phyloP scores from a whole-genome alignment of 2,113 vertebrate genomes.

The Odontesthes bonariensis region DNA sequence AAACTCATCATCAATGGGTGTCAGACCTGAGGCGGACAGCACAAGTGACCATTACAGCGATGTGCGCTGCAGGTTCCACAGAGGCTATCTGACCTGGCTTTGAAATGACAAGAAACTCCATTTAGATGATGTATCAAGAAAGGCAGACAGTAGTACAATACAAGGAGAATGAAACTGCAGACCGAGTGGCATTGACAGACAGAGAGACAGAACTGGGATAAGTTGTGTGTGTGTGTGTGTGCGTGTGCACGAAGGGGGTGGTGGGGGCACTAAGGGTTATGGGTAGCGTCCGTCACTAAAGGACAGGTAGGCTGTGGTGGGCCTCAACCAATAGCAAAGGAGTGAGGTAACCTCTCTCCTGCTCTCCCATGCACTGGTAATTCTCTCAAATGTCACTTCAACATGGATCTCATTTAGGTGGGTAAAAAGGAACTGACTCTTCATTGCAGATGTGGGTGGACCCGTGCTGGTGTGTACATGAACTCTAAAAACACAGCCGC shows the following conservation, averaged over 20 bases:
- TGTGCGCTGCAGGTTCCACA: slow-evolving; percentile 31
- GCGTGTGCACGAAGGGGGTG: not conserved
- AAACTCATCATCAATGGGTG: slow-evolving; percentile 40
- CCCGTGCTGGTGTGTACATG: slow-evolving; percentile 49
- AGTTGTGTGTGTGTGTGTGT: slow-evolving; percentile 51
- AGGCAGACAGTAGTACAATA: slow-evolving; percentile 60
- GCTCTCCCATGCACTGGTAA: slow-evolving; percentile 69
- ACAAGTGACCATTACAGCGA: slow-evolving; percentile 45
- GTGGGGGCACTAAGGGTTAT: slow-evolving; percentile 70
- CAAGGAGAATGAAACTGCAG: slow-evolving; percentile 52
- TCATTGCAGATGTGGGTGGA: slow-evolving; percentile 69
- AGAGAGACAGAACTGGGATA: slow-evolving; percentile 72
- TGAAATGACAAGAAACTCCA: slow-evolving; percentile 64
- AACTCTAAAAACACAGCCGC: slow-evolving; percentile 54
- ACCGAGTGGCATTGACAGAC: slow-evolving; percentile 62
- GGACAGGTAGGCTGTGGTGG: slow-evolving; percentile 67
- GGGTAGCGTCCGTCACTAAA: slow-evolving; percentile 68
- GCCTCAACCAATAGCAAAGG: slow-evolving; percentile 57
- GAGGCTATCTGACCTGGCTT: slow-evolving; percentile 66
- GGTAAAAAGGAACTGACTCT: slow-evolving; percentile 70
- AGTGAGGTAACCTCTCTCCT: slow-evolving; percentile 65
- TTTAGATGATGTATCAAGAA: slow-evolving; percentile 71
- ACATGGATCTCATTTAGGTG: slow-evolving; percentile 81
- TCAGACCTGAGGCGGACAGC: slow-evolving; percentile 24
- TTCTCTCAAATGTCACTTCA: slow-evolving; percentile 84